Base-by-base conservation (phyloP, 2,797 vertebrate species). In the Pseudomugil tenellus region DNA sequence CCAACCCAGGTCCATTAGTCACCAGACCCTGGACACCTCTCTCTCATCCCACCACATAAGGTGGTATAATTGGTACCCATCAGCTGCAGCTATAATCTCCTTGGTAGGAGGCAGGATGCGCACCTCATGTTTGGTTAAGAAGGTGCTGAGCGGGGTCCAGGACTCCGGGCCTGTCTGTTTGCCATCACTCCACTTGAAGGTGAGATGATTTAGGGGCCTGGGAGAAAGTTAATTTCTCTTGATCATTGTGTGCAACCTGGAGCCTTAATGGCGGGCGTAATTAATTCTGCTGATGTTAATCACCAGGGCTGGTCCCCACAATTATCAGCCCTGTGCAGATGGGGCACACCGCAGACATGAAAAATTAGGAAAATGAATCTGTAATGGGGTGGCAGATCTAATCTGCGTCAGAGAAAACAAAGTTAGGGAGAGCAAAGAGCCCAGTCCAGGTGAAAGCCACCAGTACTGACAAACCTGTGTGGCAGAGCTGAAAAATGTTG, bases 241-340 rank as follows among this genome's bases (percentile, higher is more conserved):
- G 97, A 99, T 99, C 98, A 98, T 97, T 96, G 94, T 96, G 96
- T 96, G 96, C 97, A 99, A 99, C 96, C 97, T 97, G 95, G 97
- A 98, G 97, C 96, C 97, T 98, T 99, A 99, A 98, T 98, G 97
- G 97, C 96, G 96, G 96, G 95, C 95, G 95, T 99, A 99, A 99
- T 99, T 99, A 99, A 99, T 99, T 99, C 97, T 98, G 98, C 97
- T 98, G 98, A 99, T 99, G 97, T 98, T 99, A 99, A 99, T 99
- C 98, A 98, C 98, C 97, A 96, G 97, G 98, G 98, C 96, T 96
- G 97, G 96, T 96, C 96, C 97, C 95, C 92, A 97, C 97, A 99
- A 99, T 99, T 99, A 99, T 99, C 98, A 99, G 97, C 93, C 96
- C 95, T 92, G 95, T 96, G 97, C 98, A 99, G 98, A 98, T 99